These are phyloP conservation scores for Ageneiosus marmoratus DNA, from an alignment of 2,113 vertebrate species.

Conservation along the genomic window DNA sequence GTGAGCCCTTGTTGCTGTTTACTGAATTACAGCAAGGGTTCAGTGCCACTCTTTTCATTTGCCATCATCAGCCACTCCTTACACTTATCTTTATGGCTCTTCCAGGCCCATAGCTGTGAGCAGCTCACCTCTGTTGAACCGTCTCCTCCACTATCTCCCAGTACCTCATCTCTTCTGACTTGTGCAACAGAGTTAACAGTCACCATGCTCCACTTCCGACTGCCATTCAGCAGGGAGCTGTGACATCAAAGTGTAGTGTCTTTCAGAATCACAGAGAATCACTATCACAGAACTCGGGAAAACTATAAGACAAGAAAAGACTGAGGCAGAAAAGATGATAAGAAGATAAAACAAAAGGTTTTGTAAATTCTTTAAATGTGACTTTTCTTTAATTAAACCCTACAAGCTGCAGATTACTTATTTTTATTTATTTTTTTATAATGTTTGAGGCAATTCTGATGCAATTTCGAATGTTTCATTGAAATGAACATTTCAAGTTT, in stretches of 20 bases:
- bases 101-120: slow-evolving; percentile 15
- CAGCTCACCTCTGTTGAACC: not conserved
- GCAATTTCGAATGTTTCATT: not conserved
- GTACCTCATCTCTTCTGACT: not conserved
- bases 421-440: not conserved
- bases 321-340: not conserved
- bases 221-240: not conserved
- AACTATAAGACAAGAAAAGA: slow-evolving; percentile 48
- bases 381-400: not conserved
- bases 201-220: slow-evolving; percentile 86
- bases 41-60: slow-evolving; percentile 48
- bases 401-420: not conserved
- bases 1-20: slow-evolving; percentile 40
- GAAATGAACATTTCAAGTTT: not conserved
- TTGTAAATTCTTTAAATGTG: not conserved
- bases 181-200: slow-evolving; percentile 70
- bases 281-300: slow-evolving; percentile 92
- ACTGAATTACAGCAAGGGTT: slow-evolving; percentile 48
- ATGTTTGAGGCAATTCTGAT: not conserved
- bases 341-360: not conserved
- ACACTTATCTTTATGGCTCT: slow-evolving; percentile 34
- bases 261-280: slow-evolving; percentile 85
- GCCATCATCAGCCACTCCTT: slow-evolving; percentile 34
- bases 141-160: not conserved
- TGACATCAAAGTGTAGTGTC: slow-evolving; percentile 71